Percentiles rank a stretch among this genome's conserved stretches.
phyloP scores from a whole-genome alignment of 2,888 invertebrate genomes.

The Nymphalis polychloros region DNA sequence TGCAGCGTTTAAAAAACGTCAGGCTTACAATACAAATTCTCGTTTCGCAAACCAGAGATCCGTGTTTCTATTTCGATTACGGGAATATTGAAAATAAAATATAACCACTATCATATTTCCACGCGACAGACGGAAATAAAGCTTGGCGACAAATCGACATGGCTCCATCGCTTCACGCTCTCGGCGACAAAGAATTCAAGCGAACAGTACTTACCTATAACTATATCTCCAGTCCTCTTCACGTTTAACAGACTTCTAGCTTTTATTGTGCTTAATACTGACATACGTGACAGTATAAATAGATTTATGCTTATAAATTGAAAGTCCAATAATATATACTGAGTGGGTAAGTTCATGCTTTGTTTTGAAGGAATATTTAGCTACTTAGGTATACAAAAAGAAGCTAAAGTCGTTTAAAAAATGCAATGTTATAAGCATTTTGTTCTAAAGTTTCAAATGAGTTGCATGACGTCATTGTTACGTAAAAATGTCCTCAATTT shows the following conservation, averaged over 20 bases:
- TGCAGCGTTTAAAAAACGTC: slow-evolving; percentile 25
- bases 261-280: neutral
- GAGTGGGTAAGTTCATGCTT: too few relatives aligned
- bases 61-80: slow-evolving; percentile 65
- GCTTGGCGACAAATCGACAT: slow-evolving; percentile 63
- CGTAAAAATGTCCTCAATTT: too few relatives aligned
- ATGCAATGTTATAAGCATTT: too few relatives aligned
- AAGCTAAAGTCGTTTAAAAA: too few relatives aligned
- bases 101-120: slow-evolving; percentile 72
- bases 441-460: too few relatives aligned
- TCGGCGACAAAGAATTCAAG: slow-evolving; percentile 32
- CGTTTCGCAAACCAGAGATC: slow-evolving; percentile 41
- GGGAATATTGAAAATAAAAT: slow-evolving; percentile 63
- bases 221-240: slow-evolving; percentile 17
- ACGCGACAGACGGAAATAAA: slow-evolving; percentile 78
- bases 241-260: slow-evolving; percentile 6
- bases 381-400: too few relatives aligned
- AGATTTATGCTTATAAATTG: too few relatives aligned
- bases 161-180: slow-evolving; percentile 36
- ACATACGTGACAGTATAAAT: neutral
- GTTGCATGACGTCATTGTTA: too few relatives aligned
- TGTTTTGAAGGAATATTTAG: too few relatives aligned
- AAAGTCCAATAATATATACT: too few relatives aligned
- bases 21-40: slow-evolving; percentile 26
- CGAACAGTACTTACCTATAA: slow-evolving; percentile 6